Evolutionary conservation across 2,113 vertebrate species (phyloP).

Genomic region (Megaptera novaeangliae): DNA sequence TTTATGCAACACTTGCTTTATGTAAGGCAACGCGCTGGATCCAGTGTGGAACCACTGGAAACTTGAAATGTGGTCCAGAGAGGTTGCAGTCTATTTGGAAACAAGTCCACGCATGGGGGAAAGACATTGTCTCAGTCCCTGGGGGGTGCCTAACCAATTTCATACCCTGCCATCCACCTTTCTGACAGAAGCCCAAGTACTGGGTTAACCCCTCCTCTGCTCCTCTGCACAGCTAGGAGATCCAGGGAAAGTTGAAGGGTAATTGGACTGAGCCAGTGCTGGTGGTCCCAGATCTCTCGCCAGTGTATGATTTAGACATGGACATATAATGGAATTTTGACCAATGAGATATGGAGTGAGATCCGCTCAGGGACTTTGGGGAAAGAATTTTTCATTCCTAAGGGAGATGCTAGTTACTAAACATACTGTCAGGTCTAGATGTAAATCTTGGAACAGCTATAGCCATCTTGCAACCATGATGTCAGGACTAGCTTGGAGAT

Average conservation of each 20-base stretch:
- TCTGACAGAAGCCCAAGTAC: not conserved
- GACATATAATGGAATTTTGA: not conserved
- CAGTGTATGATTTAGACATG: not conserved
- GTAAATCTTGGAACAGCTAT: not conserved
- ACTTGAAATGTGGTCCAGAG: not conserved
- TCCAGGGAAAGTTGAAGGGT: not conserved
- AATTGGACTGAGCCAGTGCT: not conserved
- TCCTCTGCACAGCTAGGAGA: not conserved
- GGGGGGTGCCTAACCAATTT: not conserved
- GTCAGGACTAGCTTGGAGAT: not conserved
- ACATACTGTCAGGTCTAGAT: not conserved
- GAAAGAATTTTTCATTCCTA: not conserved
- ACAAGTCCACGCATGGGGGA: not conserved
- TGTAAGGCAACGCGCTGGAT: not conserved
- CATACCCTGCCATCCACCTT: not conserved
- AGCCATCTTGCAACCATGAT: not conserved
- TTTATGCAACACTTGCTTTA: not conserved
- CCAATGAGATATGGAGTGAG: not conserved
- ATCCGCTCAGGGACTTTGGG: not conserved
- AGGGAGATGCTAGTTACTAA: not conserved
- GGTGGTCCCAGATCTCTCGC: fast-evolving
- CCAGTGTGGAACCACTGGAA: not conserved
- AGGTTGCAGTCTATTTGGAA: not conserved
- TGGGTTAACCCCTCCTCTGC: no score
- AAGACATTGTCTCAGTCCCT: not conserved